Base-by-base conservation (phyloP, 2,888 invertebrate genomes). In the Sclerodermus sp. region DNA sequence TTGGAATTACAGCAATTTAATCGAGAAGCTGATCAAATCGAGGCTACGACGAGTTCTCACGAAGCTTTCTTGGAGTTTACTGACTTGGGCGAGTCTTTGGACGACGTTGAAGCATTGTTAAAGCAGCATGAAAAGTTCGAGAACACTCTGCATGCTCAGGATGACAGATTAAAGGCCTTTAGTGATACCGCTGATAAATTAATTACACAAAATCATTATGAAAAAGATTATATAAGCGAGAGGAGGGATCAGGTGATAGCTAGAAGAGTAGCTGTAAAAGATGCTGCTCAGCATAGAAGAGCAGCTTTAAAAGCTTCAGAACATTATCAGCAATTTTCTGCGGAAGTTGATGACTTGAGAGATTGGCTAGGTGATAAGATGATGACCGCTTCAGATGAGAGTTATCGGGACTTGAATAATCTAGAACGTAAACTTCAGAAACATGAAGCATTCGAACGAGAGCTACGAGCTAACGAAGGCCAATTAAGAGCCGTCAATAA, bases 391-490 rank as follows among this genome's bases (percentile, higher is more conserved):
- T 87, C 89, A 1, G 96, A 97, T 67, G 95, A 96, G 77, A 94
- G 90, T 53, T 96, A 96, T 78, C 82, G 93, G 14, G 96, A 96
- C 70, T 80, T 96, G 14, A 88, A 85, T 36, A 96, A 97, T 76
- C 79, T 95, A 57, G 93, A 95, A 60, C 84, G 95, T 1, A 96
- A 96, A 74, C 79, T 96, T 1, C 95, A 96, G 79, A 96, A 96
- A 71, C 98, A 99, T 73, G 93, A 96, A 77, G 96, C 97, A 0
- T 97, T 98, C 73, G 96, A 97, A 70, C 83, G 96, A 1, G 98
- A 99, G 74, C 79, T 99, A 15, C 85, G 92, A 42, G 94, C 97
- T 1, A 98, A 97, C 70, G 95, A 97, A 77, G 94, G 93, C 12
- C 91, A 96, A 68, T 81, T 96, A 9, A 82, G 94, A 43, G 88